Conservation (phyloP, 2,888 invertebrate species). For the Synanthedon formicaeformis region DNA sequence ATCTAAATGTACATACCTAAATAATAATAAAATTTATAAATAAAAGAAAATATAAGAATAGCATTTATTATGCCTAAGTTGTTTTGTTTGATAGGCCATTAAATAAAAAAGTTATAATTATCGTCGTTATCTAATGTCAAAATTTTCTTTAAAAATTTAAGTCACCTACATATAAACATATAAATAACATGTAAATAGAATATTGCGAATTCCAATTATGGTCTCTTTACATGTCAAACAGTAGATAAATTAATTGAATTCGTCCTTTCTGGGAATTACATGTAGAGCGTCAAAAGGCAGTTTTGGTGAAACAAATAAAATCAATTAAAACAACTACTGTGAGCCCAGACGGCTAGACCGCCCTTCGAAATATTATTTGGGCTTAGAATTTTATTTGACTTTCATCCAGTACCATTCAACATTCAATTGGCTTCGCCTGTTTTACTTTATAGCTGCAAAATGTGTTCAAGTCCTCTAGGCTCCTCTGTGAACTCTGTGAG, state of each 20-base stretch:
- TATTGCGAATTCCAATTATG: no score
- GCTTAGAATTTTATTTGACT: background rate
- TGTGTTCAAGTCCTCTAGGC: background rate
- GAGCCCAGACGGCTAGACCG: background rate
- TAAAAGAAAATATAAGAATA: no score
- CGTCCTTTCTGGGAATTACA: background rate
- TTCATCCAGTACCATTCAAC: background rate
- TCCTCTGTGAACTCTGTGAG: conserved; percentile 4
- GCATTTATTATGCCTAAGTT: no score
- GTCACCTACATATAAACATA: no score
- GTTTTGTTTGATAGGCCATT: no score
- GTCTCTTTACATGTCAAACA: background rate
- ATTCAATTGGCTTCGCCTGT: background rate
- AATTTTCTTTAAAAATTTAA: no score
- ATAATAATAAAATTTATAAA: no score
- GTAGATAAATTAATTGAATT: background rate
- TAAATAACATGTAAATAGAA: no score
- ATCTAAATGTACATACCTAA: no score
- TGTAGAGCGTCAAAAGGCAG: background rate
- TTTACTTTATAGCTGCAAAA: background rate
- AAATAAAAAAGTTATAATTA: no score
- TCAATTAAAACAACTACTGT: background rate
- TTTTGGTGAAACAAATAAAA: conserved; percentile 1
- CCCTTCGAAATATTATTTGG: background rate
- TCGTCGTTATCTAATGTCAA: no score